phyloP scores from a whole-genome alignment of 2,113 vertebrate genomes.

The Okapia johnstoni region DNA sequence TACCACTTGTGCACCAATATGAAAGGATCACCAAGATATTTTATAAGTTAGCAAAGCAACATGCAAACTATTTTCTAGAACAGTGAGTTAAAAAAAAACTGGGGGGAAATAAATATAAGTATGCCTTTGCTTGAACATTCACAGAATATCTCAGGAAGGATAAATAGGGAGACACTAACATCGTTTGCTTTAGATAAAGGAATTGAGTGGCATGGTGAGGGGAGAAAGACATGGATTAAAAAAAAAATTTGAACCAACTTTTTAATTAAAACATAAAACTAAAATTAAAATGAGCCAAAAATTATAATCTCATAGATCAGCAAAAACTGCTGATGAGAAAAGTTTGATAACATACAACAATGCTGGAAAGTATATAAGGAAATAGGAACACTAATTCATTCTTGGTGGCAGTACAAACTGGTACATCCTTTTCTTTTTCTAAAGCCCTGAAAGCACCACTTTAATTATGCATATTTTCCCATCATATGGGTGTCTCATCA shows the following conservation, averaged over 20 bases:
- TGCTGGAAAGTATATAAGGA: neutral
- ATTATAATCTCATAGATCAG: neutral
- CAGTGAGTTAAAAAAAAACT: neutral
- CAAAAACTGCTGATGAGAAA: neutral
- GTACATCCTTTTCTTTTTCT: neutral
- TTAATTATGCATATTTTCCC: neutral
- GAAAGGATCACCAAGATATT: neutral
- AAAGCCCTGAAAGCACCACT: neutral
- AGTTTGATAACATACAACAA: neutral
- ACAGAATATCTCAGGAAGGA: neutral
- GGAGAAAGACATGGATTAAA: neutral
- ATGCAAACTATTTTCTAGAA: neutral
- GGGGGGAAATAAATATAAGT: neutral
- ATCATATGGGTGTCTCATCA: neutral
- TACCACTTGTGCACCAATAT: neutral
- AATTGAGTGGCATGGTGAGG: neutral
- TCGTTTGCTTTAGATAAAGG: neutral
- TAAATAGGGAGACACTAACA: neutral
- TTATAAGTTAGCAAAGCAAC: neutral
- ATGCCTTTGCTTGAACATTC: neutral
- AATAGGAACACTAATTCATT: neutral
- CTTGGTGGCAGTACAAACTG: neutral
- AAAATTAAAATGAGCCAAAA: neutral
- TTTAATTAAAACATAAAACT: conserved; percentile 4
- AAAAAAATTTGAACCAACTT: neutral